Evolutionary conservation across 2,888 invertebrate genomes (phyloP), one percentile per base, ranked within the genome.

Genomic region (Drosophila mayaguana): DNA sequence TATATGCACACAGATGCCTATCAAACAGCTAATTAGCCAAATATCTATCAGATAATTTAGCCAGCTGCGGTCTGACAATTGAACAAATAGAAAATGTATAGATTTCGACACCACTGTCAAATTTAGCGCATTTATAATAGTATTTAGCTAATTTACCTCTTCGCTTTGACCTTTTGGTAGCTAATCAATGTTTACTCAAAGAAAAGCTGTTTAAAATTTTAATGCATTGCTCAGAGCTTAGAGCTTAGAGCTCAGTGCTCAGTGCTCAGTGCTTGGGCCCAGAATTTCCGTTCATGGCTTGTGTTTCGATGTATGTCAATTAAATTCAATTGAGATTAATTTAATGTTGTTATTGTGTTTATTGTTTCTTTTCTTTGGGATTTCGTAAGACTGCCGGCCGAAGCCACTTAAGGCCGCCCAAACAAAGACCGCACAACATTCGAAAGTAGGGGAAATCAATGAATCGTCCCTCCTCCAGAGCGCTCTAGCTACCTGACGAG

Each of bases 241-340:
- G n/a, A n/a, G 63, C 16, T 14, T 20, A 6, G 45, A 7, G 46
- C 25, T 28, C 11, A 4, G 25, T 28, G 43, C 43, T 56, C 56
- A 32, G 34, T 28, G 61, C 18, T 28, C 8, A 1, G 5, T n/a
- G 43, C 7, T 43, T 55, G 46, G 51, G 45, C 48, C 14, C 56
- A 56, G 46, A 56, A 45, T 55, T 61, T 67, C 50, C 43, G 43
- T 51, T 50, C 36, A 46, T 50, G 28, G 36, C 46, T 53, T 60
- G 59, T 40, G 36, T 50, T 32, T 50, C 55, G 32, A 78, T 70
- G 63, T 78, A 66, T 68, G 71, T 75, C 84, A 84, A 84, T 84
- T 89, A 84, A 71, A 79, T 79, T 77, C 82, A 84, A 89, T 89
- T 84, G 65, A 89, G 73, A 72, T 74, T 87, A 81, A 84, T 89